Evolutionary conservation across 2,888 invertebrate species (phyloP), one percentile per base, ranked within the genome.

Genomic region (Spialia ferax): DNA sequence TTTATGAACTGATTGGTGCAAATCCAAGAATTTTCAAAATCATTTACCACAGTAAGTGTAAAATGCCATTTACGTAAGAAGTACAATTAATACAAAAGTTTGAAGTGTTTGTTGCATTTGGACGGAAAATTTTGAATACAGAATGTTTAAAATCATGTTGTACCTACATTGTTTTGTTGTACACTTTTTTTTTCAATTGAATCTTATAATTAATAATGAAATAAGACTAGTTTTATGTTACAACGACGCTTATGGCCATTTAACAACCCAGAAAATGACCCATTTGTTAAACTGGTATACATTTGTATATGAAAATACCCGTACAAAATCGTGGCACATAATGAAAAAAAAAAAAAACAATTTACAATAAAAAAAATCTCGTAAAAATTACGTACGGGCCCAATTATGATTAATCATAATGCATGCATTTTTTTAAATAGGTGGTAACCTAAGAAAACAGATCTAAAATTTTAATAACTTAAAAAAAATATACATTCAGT

Each of bases 321-420:
- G 92, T 91, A 91, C 89, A 83, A 70, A 78, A 71, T 85, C 84
- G 90, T 91, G 91, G 89, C 89, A 91, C 90, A 45, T 50, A 50
- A 22, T 11, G 11, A 20, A 10, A 82, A 79, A 77, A 78, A 79
- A 79, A 78, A 81, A 80, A 79, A 29, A 38, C n/a, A 57, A 26
- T 48, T 57, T 57, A 32, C 11, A 32, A 1, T 32, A 32, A 32
- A 32, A 29, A 59, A 65, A 48, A 57, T 78, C 77, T 20, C 75
- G 73, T 77, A 78, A 75, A 50, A 61, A 69, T 73, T 69, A 78
- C 78, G 85, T 83, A 86, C 85, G 86, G 85, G 74, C 79, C 69
- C 68, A 74, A 72, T 69, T 59, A 70, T 70, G 66, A 69, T 63
- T 69, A 59, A 60, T 45, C 57, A 38, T 68, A 69, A 69, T 61